These are phyloP conservation scores for Rhagoletis pomonella DNA, from an alignment of 1,140 invertebrate genomes.

Conservation along the genomic window DNA sequence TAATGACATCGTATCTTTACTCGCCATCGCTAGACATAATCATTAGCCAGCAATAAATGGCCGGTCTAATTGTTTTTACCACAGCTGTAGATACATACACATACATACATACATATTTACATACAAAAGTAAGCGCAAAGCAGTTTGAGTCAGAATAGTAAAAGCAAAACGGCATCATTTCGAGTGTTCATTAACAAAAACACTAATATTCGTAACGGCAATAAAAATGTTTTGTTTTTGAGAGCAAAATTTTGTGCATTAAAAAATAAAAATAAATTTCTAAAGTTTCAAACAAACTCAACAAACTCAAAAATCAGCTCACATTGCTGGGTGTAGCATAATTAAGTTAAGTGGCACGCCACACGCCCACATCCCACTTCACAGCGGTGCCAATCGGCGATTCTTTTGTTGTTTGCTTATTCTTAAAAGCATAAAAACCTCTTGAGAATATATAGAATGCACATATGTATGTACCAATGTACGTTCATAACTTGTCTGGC, in stretches of 20 bases:
- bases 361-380: slow-evolving; percentile 23
- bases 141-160: not conserved
- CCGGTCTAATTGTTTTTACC: not conserved
- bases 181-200: too few relatives aligned
- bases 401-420: not conserved
- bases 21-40: not conserved
- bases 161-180: not conserved
- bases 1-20: not conserved
- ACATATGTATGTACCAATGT: not conserved
- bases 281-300: not conserved
- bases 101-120: not conserved
- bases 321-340: not conserved
- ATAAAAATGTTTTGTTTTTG: not conserved
- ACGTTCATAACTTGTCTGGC: not conserved
- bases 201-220: not conserved
- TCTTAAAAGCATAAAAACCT: not conserved
- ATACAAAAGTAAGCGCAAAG: not conserved
- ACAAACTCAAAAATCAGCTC: not conserved
- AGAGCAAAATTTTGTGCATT: not conserved
- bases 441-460: not conserved
- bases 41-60: not conserved
- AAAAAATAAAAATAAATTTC: not conserved
- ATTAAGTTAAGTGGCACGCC: slow-evolving; percentile 32
- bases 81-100: not conserved
- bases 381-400: not conserved